phyloP scores from a whole-genome alignment of 2,797 vertebrate species.

The Falco berigora region DNA sequence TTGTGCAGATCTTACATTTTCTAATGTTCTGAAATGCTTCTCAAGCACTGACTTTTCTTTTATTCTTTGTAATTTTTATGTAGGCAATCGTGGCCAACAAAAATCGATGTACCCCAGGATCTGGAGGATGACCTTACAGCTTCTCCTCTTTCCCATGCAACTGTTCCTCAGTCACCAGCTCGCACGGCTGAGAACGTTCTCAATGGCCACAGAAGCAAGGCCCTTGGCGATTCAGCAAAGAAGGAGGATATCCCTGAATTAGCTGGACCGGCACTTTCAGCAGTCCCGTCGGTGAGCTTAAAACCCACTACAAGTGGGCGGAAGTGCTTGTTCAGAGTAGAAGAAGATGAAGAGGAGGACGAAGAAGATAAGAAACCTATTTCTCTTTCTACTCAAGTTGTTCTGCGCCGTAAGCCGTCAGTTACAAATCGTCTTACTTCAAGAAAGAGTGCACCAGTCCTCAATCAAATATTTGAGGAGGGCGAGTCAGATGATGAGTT shows the following conservation, averaged over 20 bases:
- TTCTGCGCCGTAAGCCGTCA: slow-evolving; percentile 88
- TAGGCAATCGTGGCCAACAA: slow-evolving; percentile 97
- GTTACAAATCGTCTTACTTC: slow-evolving; percentile 97
- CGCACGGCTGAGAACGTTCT: slow-evolving; percentile 86
- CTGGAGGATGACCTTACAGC: slow-evolving; percentile 93
- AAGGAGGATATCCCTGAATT: slow-evolving; percentile 81
- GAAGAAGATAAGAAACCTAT: slow-evolving; percentile 87
- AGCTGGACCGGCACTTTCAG: slow-evolving; percentile 51
- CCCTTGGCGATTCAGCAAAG: slow-evolving; percentile 79
- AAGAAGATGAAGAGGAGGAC: slow-evolving; percentile 95
- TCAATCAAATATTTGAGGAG: slow-evolving; percentile 98
- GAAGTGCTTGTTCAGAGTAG: slow-evolving; percentile 90
- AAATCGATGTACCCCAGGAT: slow-evolving; percentile 92
- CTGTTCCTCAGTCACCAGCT: slow-evolving; percentile 87
- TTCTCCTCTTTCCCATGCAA: slow-evolving; percentile 85
- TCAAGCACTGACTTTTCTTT: not conserved
- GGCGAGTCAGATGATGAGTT: slow-evolving; percentile 96
- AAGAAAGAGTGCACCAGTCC: slow-evolving; percentile 91
- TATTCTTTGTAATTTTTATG: not conserved
- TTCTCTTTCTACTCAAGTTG: slow-evolving; percentile 85
- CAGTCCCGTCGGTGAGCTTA: slow-evolving; percentile 49
- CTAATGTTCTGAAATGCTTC: not conserved
- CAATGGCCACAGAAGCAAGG: slow-evolving; percentile 90
- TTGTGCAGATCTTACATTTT: not conserved
- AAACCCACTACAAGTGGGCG: slow-evolving; percentile 77